Evolutionary conservation across 2,113 vertebrate genomes (phyloP).

Genomic region (Vidua chalybeata): DNA sequence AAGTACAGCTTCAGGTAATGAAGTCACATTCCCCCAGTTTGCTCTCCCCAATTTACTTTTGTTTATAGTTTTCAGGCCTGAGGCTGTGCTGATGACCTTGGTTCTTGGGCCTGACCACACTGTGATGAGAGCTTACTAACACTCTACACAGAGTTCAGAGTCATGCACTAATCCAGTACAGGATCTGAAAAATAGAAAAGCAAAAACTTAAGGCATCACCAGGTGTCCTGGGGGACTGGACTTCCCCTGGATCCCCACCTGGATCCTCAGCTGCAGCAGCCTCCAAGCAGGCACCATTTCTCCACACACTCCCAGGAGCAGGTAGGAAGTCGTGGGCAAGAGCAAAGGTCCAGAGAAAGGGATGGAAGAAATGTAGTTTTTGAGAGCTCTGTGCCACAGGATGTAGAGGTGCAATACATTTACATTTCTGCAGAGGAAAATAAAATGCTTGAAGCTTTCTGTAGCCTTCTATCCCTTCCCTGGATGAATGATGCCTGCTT

Average conservation of each 20-base stretch:
- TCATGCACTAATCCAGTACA: background rate
- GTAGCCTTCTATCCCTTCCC: background rate
- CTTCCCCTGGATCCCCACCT: accelerated
- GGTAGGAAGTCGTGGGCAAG: background rate
- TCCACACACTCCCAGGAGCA: background rate
- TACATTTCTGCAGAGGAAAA: background rate
- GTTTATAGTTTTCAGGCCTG: background rate
- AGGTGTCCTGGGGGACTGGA: too few species aligned
- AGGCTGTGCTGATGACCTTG: background rate
- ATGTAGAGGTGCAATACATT: background rate
- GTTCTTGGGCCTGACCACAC: background rate
- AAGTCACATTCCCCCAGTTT: background rate
- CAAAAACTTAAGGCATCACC: background rate
- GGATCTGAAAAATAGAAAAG: background rate
- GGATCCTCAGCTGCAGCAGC: background rate
- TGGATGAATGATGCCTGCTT: background rate
- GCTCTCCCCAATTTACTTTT: background rate
- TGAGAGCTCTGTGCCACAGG: background rate
- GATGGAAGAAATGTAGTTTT: background rate
- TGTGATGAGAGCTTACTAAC: background rate
- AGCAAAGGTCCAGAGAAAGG: background rate
- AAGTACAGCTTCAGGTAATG: background rate
- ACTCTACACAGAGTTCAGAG: background rate
- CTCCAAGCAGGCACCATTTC: background rate
- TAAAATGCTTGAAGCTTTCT: background rate